Evolutionary conservation across 2,797 vertebrate genomes (phyloP).

Genomic region (Leucoraja ocellata): DNA sequence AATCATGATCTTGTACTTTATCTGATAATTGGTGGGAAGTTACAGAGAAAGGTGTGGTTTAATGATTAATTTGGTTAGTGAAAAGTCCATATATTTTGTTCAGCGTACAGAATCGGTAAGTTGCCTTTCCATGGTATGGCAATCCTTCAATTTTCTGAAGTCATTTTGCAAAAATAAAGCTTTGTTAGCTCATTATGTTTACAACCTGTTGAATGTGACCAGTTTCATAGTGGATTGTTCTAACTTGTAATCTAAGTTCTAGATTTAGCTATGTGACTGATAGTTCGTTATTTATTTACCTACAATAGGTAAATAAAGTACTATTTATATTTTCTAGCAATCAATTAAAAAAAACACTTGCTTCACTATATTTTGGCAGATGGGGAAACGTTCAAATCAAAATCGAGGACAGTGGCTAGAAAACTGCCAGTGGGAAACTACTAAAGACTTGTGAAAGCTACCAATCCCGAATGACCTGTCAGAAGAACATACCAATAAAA

Average conservation of each 20-base stretch:
- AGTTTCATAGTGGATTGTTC: not conserved
- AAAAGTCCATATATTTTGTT: not conserved
- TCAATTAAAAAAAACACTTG: slow-evolving; percentile 5
- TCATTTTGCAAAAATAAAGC: not conserved
- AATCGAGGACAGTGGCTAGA: slow-evolving; percentile 16
- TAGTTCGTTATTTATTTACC: not conserved
- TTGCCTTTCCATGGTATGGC: not conserved
- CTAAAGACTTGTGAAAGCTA: slow-evolving; percentile 19
- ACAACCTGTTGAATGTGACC: not conserved
- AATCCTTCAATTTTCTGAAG: not conserved
- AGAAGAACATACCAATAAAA: slow-evolving; percentile 25
- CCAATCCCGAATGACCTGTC: slow-evolving; percentile 19
- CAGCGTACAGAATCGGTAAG: too few relatives aligned
- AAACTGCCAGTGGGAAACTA: slow-evolving; percentile 1
- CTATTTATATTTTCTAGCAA: slow-evolving; percentile 27
- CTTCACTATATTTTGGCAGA: slow-evolving; percentile 28
- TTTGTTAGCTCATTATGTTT: not conserved
- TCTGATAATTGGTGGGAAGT: not conserved
- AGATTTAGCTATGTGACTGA: not conserved
- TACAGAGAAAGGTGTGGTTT: not conserved
- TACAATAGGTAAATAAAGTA: slow-evolving; percentile 30
- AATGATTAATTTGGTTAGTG: not conserved
- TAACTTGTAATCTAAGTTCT: not conserved
- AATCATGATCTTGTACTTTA: not conserved
- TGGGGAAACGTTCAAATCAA: slow-evolving; percentile 20